Percentiles rank a stretch among this genome's conserved stretches.
Evolutionary conservation across 1,140 invertebrate species (phyloP).

Genomic region (Lineus longissimus): DNA sequence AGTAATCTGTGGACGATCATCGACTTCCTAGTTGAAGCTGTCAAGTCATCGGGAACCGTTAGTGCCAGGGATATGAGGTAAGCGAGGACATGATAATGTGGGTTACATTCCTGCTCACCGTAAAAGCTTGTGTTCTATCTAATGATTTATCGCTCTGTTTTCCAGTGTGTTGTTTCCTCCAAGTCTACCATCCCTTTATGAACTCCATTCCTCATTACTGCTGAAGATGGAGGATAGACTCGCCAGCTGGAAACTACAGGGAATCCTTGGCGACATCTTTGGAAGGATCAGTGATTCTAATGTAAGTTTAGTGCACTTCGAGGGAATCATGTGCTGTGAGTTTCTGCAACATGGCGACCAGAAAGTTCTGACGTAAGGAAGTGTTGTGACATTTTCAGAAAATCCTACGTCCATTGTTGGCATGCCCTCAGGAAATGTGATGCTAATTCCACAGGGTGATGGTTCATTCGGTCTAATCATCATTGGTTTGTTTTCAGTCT

Average conservation of each 20-base stretch:
- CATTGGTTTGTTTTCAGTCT: slow-evolving; percentile 5
- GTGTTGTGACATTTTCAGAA: too few species aligned
- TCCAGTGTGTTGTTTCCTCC: slow-evolving; percentile 39
- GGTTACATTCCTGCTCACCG: background rate
- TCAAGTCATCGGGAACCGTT: slow-evolving; percentile 36
- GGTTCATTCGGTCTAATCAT: too few species aligned
- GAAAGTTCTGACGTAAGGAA: too few species aligned
- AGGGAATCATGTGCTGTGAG: background rate
- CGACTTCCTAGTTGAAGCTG: slow-evolving; percentile 41
- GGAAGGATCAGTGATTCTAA: slow-evolving; percentile 6
- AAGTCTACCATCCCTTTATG: slow-evolving; percentile 42
- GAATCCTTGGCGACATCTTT: slow-evolving; percentile 16
- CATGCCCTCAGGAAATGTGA: too few species aligned
- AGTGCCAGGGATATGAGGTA: slow-evolving; percentile 31
- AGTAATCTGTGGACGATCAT: slow-evolving; percentile 43
- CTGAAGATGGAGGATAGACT: slow-evolving; percentile 43
- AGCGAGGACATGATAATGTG: background rate
- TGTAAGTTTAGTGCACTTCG: slow-evolving; percentile 9
- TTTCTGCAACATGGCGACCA: background rate
- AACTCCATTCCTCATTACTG: slow-evolving; percentile 44
- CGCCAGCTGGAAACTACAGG: slow-evolving; percentile 28
- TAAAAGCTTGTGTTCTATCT: background rate
- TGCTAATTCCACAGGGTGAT: too few species aligned
- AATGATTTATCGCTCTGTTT: background rate
- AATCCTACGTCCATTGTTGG: too few species aligned